These are phyloP conservation scores for Acridotheres tristis DNA, from an alignment of 2,797 vertebrate species.

Conservation along the genomic window DNA sequence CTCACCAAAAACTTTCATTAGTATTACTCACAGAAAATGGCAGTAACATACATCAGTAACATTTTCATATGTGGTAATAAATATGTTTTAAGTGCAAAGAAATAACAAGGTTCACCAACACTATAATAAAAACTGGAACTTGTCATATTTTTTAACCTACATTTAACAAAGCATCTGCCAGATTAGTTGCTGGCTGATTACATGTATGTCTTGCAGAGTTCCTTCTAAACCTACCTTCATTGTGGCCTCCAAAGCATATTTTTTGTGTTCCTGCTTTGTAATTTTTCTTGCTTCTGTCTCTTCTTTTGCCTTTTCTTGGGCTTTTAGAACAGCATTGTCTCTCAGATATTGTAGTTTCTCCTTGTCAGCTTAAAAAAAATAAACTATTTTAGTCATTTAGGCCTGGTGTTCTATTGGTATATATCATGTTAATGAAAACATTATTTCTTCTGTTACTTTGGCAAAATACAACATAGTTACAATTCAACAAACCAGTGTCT, in stretches of 20 bases:
- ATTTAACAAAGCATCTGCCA: background rate
- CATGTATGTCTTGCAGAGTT: background rate
- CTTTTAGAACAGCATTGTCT: slow-evolving; percentile 80
- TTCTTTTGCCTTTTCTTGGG: slow-evolving; percentile 80
- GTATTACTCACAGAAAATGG: background rate
- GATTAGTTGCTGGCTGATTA: background rate
- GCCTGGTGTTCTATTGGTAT: background rate
- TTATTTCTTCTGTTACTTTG: background rate
- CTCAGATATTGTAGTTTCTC: slow-evolving; percentile 80
- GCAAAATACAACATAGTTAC: background rate
- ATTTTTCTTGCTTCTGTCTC: slow-evolving; percentile 74
- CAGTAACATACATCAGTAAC: too few species aligned
- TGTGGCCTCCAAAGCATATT: slow-evolving; percentile 84
- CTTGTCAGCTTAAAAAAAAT: slow-evolving; percentile 81
- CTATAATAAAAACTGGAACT: background rate
- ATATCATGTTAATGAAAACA: background rate
- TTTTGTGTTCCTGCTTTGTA: slow-evolving; percentile 80
- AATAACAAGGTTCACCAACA: background rate
- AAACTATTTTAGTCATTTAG: background rate
- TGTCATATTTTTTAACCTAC: background rate
- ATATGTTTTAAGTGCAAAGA: background rate
- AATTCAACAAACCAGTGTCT: background rate
- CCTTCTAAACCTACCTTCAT: slow-evolving; percentile 82
- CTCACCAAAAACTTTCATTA: background rate
- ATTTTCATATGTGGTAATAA: background rate